Percentiles rank a stretch among this genome's conserved stretches.
Evolutionary conservation across 2,797 vertebrate genomes (phyloP).

Genomic region (Enteromius anoplus): DNA sequence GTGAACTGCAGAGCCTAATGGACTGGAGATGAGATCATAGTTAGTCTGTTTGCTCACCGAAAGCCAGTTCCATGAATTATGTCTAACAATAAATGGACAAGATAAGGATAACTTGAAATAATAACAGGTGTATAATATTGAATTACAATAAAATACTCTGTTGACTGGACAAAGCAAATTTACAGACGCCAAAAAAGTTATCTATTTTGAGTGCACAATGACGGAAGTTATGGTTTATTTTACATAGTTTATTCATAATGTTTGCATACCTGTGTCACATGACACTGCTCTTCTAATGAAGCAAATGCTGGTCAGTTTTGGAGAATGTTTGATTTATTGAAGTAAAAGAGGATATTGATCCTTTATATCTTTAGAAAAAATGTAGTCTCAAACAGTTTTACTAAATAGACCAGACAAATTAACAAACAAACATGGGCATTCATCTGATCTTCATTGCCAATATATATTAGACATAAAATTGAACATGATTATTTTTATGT

Average conservation of each 20-base stretch:
- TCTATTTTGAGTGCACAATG: background rate
- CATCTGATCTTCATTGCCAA: background rate
- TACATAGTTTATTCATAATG: background rate
- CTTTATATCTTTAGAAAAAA: background rate
- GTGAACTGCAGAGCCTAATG: background rate
- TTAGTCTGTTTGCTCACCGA: background rate
- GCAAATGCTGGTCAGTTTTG: slow-evolving; percentile 24
- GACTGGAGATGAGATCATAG: slow-evolving; percentile 24
- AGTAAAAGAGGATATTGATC: slow-evolving; percentile 1
- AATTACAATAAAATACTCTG: slow-evolving; percentile 7
- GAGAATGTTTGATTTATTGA: slow-evolving; percentile 4
- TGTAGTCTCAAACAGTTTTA: background rate
- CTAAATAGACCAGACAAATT: background rate
- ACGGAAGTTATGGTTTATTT: background rate
- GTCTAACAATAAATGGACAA: slow-evolving; percentile 5
- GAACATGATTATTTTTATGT: background rate
- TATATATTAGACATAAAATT: background rate
- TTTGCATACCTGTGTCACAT: slow-evolving; percentile 25
- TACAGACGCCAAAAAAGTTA: slow-evolving; percentile 4
- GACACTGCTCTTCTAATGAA: slow-evolving; percentile 15
- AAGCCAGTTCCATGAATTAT: slow-evolving; percentile 17
- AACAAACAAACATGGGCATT: background rate
- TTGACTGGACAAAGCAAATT: slow-evolving; percentile 18
- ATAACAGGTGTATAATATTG: slow-evolving; percentile 15
- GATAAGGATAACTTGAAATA: background rate